A percentile compares a stretch with the other conserved stretches of the same genome.
Conservation (phyloP, 2,797 vertebrate species). For the Hemibagrus guttatus region DNA sequence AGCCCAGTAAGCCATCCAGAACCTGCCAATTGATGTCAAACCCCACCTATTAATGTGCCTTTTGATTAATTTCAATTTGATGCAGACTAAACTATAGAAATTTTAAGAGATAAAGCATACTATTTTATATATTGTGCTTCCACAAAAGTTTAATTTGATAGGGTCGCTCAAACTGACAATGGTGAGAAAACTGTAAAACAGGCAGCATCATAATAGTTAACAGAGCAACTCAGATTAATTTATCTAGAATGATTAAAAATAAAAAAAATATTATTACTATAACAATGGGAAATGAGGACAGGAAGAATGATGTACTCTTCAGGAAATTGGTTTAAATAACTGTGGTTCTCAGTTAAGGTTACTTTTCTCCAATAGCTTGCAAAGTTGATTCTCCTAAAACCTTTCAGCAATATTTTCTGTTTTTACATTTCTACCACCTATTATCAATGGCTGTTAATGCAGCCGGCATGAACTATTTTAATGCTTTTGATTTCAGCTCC, state of each 20-base stretch:
- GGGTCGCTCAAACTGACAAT: constrained; percentile 67
- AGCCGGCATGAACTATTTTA: constrained; percentile 73
- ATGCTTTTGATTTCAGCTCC: constrained; percentile 69
- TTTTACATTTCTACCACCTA: constrained; percentile 72
- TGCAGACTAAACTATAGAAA: constrained; percentile 86
- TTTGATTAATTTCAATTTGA: constrained; percentile 91
- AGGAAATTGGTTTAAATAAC: background rate
- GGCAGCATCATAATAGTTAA: background rate
- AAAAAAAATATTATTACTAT: background rate
- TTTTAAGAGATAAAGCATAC: constrained; percentile 87
- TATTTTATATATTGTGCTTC: constrained; percentile 87
- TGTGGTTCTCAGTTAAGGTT: background rate
- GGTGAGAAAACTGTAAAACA: background rate
- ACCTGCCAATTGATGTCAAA: constrained; percentile 58
- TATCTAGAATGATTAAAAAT: constrained; percentile 39
- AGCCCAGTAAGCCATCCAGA: constrained; percentile 48
- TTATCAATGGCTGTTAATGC: constrained; percentile 71
- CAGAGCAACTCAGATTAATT: background rate
- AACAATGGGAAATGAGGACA: background rate
- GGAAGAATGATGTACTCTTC: background rate
- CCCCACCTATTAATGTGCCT: constrained; percentile 86
- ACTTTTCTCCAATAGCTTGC: background rate
- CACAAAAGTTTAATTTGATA: constrained; percentile 86
- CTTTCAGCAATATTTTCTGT: background rate
- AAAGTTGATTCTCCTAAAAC: background rate